phyloP scores from a whole-genome alignment of 2,113 vertebrate species.

The Azemiops feae region DNA sequence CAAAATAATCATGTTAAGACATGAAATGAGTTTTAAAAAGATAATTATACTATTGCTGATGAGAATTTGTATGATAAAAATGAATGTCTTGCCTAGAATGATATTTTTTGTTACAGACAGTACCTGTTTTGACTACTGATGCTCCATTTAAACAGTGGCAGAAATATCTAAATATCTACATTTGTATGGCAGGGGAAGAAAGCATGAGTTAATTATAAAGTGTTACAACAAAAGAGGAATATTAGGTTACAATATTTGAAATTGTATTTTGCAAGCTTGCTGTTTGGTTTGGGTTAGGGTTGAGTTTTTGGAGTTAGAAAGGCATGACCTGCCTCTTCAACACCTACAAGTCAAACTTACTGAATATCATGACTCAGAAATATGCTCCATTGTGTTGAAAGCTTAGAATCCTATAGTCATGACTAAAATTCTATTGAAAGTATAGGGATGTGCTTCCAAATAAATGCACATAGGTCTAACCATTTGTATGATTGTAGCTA shows the following conservation, averaged over 20 bases:
- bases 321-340: neutral
- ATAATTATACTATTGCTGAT: too few species aligned
- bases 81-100: too few species aligned
- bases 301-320: neutral
- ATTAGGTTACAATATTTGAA: neutral
- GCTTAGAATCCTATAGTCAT: neutral
- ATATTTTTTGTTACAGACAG: neutral
- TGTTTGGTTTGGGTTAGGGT: neutral
- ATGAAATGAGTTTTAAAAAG: too few species aligned
- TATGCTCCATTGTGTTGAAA: neutral
- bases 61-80: too few species aligned
- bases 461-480: neutral
- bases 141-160: neutral
- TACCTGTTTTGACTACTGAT: neutral
- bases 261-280: neutral
- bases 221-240: neutral
- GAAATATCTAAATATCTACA: too few species aligned
- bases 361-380: neutral
- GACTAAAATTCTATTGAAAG: neutral
- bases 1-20: too few species aligned
- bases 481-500: neutral
- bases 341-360: too few species aligned
- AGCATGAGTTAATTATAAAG: neutral
- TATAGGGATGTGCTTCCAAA: neutral
- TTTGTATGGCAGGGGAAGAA: neutral